Conservation (phyloP, 2,113 vertebrate species). For the Zootoca vivipara region DNA sequence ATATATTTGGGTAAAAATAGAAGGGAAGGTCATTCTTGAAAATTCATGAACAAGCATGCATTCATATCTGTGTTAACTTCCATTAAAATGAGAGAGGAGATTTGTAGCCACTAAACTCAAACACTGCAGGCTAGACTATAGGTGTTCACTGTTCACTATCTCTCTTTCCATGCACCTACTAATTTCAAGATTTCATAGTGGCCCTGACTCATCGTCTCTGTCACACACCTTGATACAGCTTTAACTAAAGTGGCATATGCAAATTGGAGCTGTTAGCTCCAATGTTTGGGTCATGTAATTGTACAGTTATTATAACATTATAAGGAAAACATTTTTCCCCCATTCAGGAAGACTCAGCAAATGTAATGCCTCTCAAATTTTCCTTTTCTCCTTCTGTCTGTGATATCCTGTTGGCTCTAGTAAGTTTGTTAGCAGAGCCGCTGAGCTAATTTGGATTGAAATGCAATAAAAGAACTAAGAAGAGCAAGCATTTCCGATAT, state of each 20-base stretch:
- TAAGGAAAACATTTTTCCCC: not conserved
- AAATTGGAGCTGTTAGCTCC: not conserved
- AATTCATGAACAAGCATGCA: not conserved
- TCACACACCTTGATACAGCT: not conserved
- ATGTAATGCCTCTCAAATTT: not conserved
- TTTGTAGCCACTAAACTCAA: too few species aligned
- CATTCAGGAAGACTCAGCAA: not conserved
- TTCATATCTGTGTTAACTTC: not conserved
- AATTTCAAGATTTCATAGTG: not conserved
- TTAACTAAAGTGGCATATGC: not conserved
- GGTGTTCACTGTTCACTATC: not conserved
- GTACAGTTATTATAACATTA: not conserved
- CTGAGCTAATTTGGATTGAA: slow-evolving; percentile 37
- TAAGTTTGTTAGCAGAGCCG: slow-evolving; percentile 1
- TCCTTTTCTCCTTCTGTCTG: slow-evolving; percentile 15
- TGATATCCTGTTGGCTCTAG: slow-evolving; percentile 4
- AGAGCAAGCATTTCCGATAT: slow-evolving; percentile 52
- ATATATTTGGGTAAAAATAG: not conserved
- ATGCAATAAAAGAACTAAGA: slow-evolving; percentile 48
- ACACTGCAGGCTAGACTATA: not conserved
- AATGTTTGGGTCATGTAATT: not conserved
- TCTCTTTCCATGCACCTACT: not conserved
- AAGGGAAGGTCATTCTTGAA: not conserved
- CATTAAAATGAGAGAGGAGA: too few species aligned
- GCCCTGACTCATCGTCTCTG: not conserved